phyloP scores from a whole-genome alignment of 2,113 vertebrate species.

The Antigone vipio region DNA sequence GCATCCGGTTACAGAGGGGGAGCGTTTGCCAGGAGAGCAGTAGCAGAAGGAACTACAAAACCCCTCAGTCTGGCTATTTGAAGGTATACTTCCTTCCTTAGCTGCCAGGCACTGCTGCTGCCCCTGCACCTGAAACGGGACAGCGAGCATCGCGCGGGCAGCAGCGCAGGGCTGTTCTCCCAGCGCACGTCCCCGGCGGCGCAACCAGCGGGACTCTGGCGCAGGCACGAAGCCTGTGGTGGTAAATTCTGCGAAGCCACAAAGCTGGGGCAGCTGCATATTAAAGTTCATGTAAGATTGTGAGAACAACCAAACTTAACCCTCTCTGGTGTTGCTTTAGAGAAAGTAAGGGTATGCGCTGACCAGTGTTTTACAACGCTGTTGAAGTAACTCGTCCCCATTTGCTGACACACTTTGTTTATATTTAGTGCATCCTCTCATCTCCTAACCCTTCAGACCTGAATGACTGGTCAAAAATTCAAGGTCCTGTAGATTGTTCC shows the following conservation, averaged over 20 bases:
- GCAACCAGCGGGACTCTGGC: fast-evolving
- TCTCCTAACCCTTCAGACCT: neutral
- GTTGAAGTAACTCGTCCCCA: neutral
- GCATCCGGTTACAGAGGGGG: neutral
- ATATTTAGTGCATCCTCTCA: neutral
- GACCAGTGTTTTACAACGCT: neutral
- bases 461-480: neutral
- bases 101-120: neutral
- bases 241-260: neutral
- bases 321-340: neutral
- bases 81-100: neutral
- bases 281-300: fast-evolving
- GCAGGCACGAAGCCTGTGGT: fast-evolving
- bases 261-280: neutral
- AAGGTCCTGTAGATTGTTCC: neutral
- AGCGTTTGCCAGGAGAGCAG: neutral
- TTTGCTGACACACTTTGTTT: neutral
- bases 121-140: neutral
- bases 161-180: neutral
- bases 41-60: neutral
- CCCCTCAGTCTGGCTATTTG: neutral
- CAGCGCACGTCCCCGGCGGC: neutral
- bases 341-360: neutral
- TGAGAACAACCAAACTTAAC: neutral
- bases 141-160: fast-evolving